Conservation (phyloP, 35 echinoderm and acorn worm species). For the Lytechinus variegatus region DNA sequence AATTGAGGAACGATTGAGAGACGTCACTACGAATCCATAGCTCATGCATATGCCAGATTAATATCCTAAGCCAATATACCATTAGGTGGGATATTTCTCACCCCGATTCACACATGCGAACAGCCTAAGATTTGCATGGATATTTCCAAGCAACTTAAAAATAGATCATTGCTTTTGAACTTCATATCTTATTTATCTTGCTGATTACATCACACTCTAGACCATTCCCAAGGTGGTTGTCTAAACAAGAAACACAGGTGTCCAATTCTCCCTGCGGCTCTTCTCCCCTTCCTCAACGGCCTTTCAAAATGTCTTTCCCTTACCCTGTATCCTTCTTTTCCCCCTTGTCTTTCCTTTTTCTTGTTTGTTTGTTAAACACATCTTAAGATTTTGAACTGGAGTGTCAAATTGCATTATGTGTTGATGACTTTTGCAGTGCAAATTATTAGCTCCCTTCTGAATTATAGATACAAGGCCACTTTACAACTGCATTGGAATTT, state of each 20-base stretch:
- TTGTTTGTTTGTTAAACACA: conserved; percentile 16
- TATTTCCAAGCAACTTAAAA: background rate
- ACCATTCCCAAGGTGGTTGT: conserved; percentile 9
- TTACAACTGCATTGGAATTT: background rate
- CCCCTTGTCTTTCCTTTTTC: background rate
- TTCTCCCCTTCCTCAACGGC: background rate
- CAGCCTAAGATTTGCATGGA: background rate
- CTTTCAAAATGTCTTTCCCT: conserved; percentile 9
- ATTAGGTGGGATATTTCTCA: background rate
- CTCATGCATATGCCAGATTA: background rate
- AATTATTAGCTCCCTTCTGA: conserved; percentile 33
- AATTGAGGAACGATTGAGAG: background rate
- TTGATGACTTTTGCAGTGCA: conserved; percentile 41
- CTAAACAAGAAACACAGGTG: conserved; percentile 47
- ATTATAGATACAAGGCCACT: conserved; percentile 35
- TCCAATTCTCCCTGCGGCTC: background rate
- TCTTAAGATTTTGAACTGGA: conserved; percentile 15
- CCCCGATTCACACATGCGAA: background rate
- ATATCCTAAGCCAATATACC: conserved; percentile 4
- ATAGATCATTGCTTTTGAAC: conserved; percentile 38
- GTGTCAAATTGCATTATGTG: conserved; percentile 40
- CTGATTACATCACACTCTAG: conserved; percentile 44
- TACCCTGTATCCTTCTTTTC: background rate
- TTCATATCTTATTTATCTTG: conserved; percentile 37
- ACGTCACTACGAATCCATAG: background rate